phyloP scores from a whole-genome alignment of 2,113 vertebrate species.

The Rhea americana region DNA sequence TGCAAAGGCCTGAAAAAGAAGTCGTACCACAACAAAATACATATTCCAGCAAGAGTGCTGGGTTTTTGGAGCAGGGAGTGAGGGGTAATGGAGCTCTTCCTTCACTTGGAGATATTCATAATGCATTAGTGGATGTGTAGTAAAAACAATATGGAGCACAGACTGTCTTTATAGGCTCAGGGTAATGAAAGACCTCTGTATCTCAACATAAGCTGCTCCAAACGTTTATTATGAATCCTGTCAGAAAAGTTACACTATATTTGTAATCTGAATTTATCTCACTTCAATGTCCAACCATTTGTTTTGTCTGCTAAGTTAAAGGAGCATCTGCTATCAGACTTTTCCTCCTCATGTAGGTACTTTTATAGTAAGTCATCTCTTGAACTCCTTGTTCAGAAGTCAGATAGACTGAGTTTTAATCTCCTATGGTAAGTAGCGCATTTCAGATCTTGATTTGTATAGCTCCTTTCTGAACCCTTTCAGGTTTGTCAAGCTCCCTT shows the following conservation, averaged over 20 bases:
- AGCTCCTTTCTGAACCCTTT: not conserved
- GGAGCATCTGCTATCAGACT: not conserved
- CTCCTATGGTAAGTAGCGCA: not conserved
- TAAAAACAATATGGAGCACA: not conserved
- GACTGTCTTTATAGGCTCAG: not conserved
- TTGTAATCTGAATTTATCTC: conserved; percentile 7
- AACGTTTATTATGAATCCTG: not conserved
- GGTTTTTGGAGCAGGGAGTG: not conserved
- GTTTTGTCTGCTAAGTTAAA: not conserved
- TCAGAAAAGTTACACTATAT: not conserved
- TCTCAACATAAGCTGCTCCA: not conserved
- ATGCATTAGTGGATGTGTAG: not conserved
- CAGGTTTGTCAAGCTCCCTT: not conserved
- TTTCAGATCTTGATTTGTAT: not conserved
- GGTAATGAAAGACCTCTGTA: not conserved
- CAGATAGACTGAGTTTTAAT: not conserved
- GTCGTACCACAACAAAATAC: not conserved
- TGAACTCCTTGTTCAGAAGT: not conserved
- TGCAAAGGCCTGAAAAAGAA: not conserved
- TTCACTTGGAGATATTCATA: not conserved
- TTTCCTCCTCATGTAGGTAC: not conserved
- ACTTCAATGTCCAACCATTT: not conserved
- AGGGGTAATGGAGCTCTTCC: not conserved
- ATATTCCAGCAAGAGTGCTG: not conserved
- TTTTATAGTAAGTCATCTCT: not conserved